phyloP scores from a whole-genome alignment of 1,140 invertebrate species.

The Acromyrmex echinatior region DNA sequence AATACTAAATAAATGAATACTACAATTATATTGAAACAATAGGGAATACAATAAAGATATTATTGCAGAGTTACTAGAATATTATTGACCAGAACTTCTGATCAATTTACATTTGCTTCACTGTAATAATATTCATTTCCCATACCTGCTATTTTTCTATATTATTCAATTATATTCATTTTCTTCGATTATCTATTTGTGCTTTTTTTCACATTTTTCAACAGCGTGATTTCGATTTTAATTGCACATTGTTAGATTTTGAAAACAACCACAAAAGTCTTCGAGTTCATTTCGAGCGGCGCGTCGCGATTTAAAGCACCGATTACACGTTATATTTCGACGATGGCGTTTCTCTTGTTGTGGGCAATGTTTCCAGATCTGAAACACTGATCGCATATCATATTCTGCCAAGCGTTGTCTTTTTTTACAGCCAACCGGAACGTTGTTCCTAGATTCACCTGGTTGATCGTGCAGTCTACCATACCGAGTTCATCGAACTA shows the following conservation, averaged over 20 bases:
- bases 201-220: not conserved
- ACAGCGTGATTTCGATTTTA: not conserved
- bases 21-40: constrained; percentile 24
- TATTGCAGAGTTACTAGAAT: constrained; percentile 18
- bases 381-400: constrained; percentile 53
- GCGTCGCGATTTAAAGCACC: constrained; percentile 31
- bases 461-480: constrained; percentile 20
- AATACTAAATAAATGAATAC: no score
- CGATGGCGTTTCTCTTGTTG: constrained; percentile 30
- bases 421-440: constrained; percentile 8
- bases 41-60: constrained; percentile 20
- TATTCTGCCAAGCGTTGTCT: constrained; percentile 20
- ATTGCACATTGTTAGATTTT: not conserved
- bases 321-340: constrained; percentile 51
- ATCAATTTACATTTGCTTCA: constrained; percentile 16
- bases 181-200: not conserved
- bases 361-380: constrained; percentile 35
- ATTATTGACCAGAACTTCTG: not conserved
- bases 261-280: not conserved
- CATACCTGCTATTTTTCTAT: not conserved
- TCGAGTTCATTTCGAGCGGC: not conserved
- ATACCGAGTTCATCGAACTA: not conserved
- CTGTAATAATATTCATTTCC: constrained; percentile 23
- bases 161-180: not conserved
- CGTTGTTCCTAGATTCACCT: constrained; percentile 27